These are phyloP conservation scores for Melangyna quadrimaculata DNA, from an alignment of 2,888 invertebrate genomes.

Conservation along the genomic window DNA sequence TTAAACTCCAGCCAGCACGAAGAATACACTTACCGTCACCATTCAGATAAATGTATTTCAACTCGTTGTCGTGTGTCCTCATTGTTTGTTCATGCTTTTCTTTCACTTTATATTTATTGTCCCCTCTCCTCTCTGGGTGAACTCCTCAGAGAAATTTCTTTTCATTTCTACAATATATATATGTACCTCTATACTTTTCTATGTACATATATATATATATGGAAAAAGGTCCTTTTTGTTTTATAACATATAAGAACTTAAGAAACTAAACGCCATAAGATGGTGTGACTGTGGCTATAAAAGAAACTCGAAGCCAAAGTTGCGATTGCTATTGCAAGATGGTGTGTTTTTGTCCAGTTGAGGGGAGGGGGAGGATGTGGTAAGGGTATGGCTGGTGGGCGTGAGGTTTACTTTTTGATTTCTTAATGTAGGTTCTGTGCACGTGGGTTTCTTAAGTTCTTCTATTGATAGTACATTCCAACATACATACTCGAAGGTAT, in stretches of 20 bases:
- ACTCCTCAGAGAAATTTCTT: slow-evolving; percentile 2
- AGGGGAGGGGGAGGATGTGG: too few relatives aligned
- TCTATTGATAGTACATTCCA: background rate
- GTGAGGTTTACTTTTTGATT: slow-evolving; percentile 50
- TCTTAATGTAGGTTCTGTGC: slow-evolving; percentile 48
- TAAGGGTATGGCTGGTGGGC: background rate
- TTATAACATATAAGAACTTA: slow-evolving; percentile 16
- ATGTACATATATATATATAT: too few relatives aligned
- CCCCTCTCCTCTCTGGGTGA: background rate
- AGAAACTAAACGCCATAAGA: slow-evolving; percentile 66
- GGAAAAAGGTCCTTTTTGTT: slow-evolving; percentile 19
- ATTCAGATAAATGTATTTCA: slow-evolving; percentile 69
- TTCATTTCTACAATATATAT: too few relatives aligned
- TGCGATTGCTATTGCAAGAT: slow-evolving; percentile 15
- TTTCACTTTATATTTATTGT: slow-evolving; percentile 16
- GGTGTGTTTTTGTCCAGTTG: background rate
- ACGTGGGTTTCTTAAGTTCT: background rate
- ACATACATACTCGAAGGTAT: background rate
- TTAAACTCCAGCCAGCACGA: slow-evolving; percentile 27
- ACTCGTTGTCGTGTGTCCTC: slow-evolving; percentile 55
- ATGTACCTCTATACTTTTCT: too few relatives aligned
- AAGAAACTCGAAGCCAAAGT: slow-evolving; percentile 19
- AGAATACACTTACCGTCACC: slow-evolving; percentile 27
- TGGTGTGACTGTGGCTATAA: slow-evolving; percentile 46
- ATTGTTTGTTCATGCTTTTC: slow-evolving; percentile 44